These are phyloP conservation scores for Pagetopsis macropterus DNA, from an alignment of 2,797 vertebrate species.

Conservation along the genomic window DNA sequence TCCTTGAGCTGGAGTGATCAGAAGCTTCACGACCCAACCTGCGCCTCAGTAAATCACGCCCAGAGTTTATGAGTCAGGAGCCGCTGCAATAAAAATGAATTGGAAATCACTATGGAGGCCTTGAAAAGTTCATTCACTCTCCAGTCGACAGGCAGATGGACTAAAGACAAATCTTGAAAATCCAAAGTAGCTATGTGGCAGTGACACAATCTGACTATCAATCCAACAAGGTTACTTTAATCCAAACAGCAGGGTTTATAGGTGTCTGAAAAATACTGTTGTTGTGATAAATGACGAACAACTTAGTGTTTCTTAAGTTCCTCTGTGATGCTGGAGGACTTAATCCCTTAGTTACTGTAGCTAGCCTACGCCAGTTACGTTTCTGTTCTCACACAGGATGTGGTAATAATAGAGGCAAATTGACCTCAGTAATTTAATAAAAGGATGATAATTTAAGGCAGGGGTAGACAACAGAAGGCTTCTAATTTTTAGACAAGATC, in stretches of 20 bases:
- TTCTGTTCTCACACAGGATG: neutral
- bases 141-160: constrained; percentile 33
- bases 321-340: neutral
- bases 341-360: neutral
- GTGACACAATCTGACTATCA: constrained; percentile 19
- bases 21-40: constrained; percentile 27
- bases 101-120: constrained; percentile 57
- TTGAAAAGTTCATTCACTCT: constrained; percentile 51
- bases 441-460: neutral
- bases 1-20: constrained; percentile 42
- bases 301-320: neutral
- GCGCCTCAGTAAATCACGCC: constrained; percentile 60
- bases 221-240: constrained; percentile 22
- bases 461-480: neutral
- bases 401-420: neutral
- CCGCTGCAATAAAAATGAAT: constrained; percentile 51
- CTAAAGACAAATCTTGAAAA: constrained; percentile 47
- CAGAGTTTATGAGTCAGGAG: constrained; percentile 56
- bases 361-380: neutral
- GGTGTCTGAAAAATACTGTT: neutral
- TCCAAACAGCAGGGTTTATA: neutral
- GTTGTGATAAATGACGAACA: constrained; percentile 6
- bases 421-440: neutral
- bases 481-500: neutral
- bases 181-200: constrained; percentile 3